Base-by-base conservation (phyloP, 2,113 vertebrate species). In the Takifugu flavidus region DNA sequence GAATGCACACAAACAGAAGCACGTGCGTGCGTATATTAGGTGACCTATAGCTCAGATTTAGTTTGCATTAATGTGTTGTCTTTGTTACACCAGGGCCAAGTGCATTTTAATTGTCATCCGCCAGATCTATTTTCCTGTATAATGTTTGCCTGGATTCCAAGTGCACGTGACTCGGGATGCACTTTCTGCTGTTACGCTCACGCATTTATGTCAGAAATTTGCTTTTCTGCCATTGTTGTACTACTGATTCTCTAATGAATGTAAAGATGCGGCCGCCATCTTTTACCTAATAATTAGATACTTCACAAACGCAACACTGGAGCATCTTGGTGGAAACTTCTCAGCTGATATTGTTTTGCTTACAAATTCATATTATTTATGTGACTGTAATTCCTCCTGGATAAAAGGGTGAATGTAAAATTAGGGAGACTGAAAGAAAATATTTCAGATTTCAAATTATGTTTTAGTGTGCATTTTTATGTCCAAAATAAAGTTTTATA, bases 401-500 rank as follows among this genome's bases (percentile, higher is more conserved):
- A 29, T 59, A 26, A 59, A 53, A 55, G 28, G 20, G 12, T 71
- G 47, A 47, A 39, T 57, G n/a, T 55, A 26, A 59, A 47, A 43
- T 61, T 39, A 56, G 6, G 51, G 20, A 43, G 49, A 47, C 3
- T 43, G n/a, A 50, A 45, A 20, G 56, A 7, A 49, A 56, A 47
- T 51, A 28, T 43, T 49, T 68, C 2, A 52, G 47, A 44, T 59
- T 58, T 29, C 59, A 13, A 72, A 34, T 34, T 75, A 67, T 82
- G 49, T 50, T 67, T 1, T 39, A 39, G 64, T 61, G 64, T 82
- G 69, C 81, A 80, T 67, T 70, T 39, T 79, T 53, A 49, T 78
- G 61, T 77, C 53, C 49, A 70, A 56, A 79, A 86, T 82, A 82
- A 82, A 82, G 54, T 63, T 83, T 61, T 87, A 87, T 84, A 80